Evolutionary conservation across 2,888 invertebrate species (phyloP).

Genomic region (Cosmopolites sordidus): DNA sequence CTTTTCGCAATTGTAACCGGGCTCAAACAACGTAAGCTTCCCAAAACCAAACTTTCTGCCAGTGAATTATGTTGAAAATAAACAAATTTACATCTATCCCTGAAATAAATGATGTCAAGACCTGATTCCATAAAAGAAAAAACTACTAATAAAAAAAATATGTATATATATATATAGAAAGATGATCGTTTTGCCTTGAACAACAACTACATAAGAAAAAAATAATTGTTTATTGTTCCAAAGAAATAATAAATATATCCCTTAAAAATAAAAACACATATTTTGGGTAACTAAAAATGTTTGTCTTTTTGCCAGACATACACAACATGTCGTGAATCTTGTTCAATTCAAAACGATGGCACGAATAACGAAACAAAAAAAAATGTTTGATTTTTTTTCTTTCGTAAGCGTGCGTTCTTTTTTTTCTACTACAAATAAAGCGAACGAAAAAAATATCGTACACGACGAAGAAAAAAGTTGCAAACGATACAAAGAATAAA

Average conservation of each 20-base stretch:
- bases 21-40: no score
- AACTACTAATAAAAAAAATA: no score
- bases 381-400: neutral
- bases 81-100: no score
- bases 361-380: neutral
- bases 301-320: neutral
- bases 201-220: slow-evolving; percentile 14
- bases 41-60: no score
- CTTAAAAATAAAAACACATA: neutral
- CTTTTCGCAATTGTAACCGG: no score
- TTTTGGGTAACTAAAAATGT: neutral
- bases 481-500: slow-evolving; percentile 14
- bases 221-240: no score
- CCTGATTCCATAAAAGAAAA: no score
- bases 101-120: no score
- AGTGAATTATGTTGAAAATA: no score
- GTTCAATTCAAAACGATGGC: slow-evolving; percentile 25
- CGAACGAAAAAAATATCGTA: slow-evolving; percentile 2
- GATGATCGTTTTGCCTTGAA: slow-evolving; percentile 22
- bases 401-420: no score
- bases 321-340: slow-evolving; percentile 9
- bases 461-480: slow-evolving; percentile 6
- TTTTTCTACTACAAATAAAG: slow-evolving; percentile 3
- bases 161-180: neutral
- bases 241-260: no score